phyloP scores from a whole-genome alignment of 2,888 invertebrate genomes.

The Drosophila leonis region DNA sequence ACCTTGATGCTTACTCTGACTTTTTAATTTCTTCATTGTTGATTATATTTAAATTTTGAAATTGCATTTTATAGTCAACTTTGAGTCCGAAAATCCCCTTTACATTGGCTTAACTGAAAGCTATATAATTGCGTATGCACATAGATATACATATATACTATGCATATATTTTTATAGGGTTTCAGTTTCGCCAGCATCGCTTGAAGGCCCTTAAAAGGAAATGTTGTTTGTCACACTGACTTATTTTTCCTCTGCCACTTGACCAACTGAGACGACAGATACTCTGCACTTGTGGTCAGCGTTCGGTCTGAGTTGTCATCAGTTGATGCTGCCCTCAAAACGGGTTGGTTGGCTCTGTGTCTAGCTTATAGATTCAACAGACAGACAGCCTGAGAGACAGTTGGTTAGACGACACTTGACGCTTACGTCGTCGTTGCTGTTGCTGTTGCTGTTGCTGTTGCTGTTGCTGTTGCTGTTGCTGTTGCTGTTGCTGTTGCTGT shows the following conservation, averaged over 20 bases:
- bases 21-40: conserved; percentile 6
- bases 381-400: conserved; percentile 10
- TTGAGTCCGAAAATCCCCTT: conserved; percentile 9
- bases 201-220: conserved; percentile 58
- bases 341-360: conserved; percentile 20
- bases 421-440: conserved; percentile 35
- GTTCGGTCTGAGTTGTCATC: conserved; percentile 44
- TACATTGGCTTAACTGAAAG: conserved; percentile 6
- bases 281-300: conserved; percentile 32
- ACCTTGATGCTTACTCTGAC: conserved; percentile 29
- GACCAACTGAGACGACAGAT: conserved; percentile 64
- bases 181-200: conserved; percentile 50
- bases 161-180: conserved; percentile 45
- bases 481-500: background rate
- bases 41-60: conserved; percentile 40
- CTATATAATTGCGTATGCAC: conserved; percentile 7
- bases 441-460: conserved; percentile 45
- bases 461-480: conserved; percentile 22
- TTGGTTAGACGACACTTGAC: conserved; percentile 43
- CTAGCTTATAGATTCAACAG: conserved; percentile 41
- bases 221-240: conserved; percentile 80
- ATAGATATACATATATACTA: conserved; percentile 5
- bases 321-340: conserved; percentile 65
- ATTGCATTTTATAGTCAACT: conserved; percentile 24
- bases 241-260: conserved; percentile 73